Conservation (phyloP, 2,113 vertebrate species). For the Uria lomvia region DNA sequence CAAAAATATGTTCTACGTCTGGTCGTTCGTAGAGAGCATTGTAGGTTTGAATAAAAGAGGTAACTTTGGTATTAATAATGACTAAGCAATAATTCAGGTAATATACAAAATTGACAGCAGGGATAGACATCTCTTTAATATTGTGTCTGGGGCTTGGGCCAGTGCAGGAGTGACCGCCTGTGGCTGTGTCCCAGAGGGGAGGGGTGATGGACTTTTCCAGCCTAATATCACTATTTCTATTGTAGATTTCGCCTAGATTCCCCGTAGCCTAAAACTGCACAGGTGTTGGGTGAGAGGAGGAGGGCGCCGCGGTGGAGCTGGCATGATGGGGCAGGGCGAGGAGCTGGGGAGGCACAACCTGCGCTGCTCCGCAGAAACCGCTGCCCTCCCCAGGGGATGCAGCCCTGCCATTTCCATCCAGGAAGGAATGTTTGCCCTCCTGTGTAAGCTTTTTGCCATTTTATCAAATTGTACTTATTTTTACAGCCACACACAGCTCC, state of each 20-base stretch:
- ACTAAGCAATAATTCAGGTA: not conserved
- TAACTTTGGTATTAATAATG: not conserved
- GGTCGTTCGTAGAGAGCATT: not conserved
- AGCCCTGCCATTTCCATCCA: not conserved
- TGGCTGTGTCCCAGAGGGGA: not conserved
- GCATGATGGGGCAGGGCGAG: not conserved
- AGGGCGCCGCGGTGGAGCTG: not conserved
- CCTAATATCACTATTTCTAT: not conserved
- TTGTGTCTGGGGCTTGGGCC: not conserved
- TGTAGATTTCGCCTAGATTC: not conserved
- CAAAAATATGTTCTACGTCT: not conserved
- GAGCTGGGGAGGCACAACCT: not conserved
- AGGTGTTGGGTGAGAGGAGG: not conserved
- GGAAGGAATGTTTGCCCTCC: not conserved
- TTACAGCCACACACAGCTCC: not conserved
- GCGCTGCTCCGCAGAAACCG: fast-evolving
- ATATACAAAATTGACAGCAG: not conserved
- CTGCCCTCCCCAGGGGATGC: not conserved
- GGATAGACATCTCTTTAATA: not conserved
- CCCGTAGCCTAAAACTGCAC: not conserved
- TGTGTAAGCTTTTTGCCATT: not conserved
- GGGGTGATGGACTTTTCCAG: fast-evolving
- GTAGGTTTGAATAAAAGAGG: not conserved
- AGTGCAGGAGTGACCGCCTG: not conserved
- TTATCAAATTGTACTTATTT: not conserved